Base-by-base conservation (phyloP, 1,140 invertebrate species). In the Trissolcus basalis region DNA sequence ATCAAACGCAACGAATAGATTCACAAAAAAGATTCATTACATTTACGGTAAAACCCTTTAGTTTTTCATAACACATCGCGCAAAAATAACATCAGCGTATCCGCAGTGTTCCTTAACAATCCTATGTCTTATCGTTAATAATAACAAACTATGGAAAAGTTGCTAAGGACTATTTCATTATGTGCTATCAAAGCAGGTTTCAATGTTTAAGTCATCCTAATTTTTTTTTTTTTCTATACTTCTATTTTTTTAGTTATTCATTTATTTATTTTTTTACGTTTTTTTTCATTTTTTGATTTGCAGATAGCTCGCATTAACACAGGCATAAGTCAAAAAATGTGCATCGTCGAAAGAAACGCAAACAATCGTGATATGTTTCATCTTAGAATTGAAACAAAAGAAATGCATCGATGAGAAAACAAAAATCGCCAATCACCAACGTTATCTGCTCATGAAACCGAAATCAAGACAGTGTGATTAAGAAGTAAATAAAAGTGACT, bases 1-100 rank as follows among this genome's bases (percentile, higher is more conserved):
- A 83, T 81, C 73, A 81, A 83, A 80, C 74, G 72, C 74, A 81
- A 49, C 44, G 56, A 63, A 63, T 47, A 56, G 56, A 15, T 67
- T 55, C 35, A 54, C 39, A 45, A 15, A n/a, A n/a, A 54, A 55
- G 43, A 72, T 47, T 64, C 35, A 54, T 64, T 45, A 69, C 47
- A 58, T 49, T 53, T 48, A 76, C 14, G 44, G 12, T 33, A 61
- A 68, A 68, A 63, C 45, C 72, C 78, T 82, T 84, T 83, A 79
- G 79, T 65, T 80, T n/a, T n/a, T 81, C 27, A 5, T 54, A 70
- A 67, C 59, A 36, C 47, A 4, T 69, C 60, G 55, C 74, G 35
- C 19, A 61, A 77, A 77, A 71, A 55, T 65, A 70, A 65, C 44
- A 76, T 54, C 53, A 59, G 59, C 56, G 12, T 67, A 71, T 51